Conservation (phyloP, 2,113 vertebrate genomes). For the Kryptolebias marmoratus region DNA sequence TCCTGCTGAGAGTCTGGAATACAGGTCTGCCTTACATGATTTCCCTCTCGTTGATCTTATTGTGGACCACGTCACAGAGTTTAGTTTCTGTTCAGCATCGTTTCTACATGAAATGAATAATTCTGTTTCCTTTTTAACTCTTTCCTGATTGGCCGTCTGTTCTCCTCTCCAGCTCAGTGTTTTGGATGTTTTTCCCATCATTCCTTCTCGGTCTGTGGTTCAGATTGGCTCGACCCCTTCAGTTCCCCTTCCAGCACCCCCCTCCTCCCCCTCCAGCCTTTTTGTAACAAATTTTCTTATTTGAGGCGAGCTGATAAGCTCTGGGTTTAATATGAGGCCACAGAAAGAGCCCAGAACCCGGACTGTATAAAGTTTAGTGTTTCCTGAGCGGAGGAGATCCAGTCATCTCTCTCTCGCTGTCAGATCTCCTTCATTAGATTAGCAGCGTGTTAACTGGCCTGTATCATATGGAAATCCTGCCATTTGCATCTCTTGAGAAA, state of each 20-base stretch:
- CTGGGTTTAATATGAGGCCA: background rate
- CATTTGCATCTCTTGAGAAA: constrained; percentile 80
- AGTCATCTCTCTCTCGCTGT: constrained; percentile 25
- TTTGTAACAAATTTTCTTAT: background rate
- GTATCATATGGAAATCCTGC: constrained; percentile 77
- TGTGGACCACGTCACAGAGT: too few relatives aligned
- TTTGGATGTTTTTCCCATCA: background rate
- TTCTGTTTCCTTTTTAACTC: too few relatives aligned
- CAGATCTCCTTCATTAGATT: constrained; percentile 69
- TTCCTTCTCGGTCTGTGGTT: background rate
- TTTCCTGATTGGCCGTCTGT: too few relatives aligned
- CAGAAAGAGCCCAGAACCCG: background rate
- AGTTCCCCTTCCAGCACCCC: background rate
- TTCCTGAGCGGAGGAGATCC: constrained; percentile 43
- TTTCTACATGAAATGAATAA: too few relatives aligned
- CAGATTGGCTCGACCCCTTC: constrained; percentile 36
- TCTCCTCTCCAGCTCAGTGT: too few relatives aligned
- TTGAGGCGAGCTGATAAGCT: background rate
- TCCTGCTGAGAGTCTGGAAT: too few relatives aligned
- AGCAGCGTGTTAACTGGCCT: constrained; percentile 60
- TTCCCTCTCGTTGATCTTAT: too few relatives aligned
- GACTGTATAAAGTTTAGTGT: background rate
- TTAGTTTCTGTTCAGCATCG: too few relatives aligned
- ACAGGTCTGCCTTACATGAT: too few relatives aligned
- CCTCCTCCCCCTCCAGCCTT: background rate